Base-by-base conservation (phyloP, 2,888 invertebrate genomes). In the Melanargia galathea region DNA sequence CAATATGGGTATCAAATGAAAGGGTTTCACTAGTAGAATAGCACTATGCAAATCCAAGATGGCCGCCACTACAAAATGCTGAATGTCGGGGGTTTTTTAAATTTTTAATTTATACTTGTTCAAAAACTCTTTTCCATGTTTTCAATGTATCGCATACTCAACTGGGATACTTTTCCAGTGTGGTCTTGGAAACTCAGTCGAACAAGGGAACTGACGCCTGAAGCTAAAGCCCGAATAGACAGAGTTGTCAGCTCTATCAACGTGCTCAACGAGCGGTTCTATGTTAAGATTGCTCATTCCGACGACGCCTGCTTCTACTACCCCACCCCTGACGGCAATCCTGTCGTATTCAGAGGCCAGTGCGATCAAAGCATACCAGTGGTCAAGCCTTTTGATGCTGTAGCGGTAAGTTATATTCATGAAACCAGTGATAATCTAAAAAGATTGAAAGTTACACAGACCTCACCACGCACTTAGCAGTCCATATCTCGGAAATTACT, bases 161-260 rank as follows among this genome's bases (percentile, higher is more conserved):
- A n/a, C n/a, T n/a, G n/a, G n/a, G n/a, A 11, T 0, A 18, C 7
- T 26, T 18, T 57, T 57, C 13, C 3, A 57, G 57, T 57, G 4
- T 57, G 33, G 33, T 20, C 26, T 7, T 57, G 57, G 57, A 57
- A 57, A 20, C 45, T 57, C 1, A 57, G 57, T n/a, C 45, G 57
- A 20, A 33, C 46, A 6, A 20, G 30, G 7, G 57, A 57, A 46
- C 20, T 57, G 2, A 20, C 57, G 7, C 2, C 45, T 3, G 8
- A 5, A 13, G 57, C 57, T 18, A 18, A 7, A 45, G 20, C 8
- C 6, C 6, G 18, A 30, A 57, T 57, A 0, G 20, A 57, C 13
- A n/a, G 6, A 18, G 30, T 46, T 7, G 46, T 57, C 6, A 20
- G 33, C 8, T 20, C 30, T 4, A 33, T 46, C 30, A 46, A 57